A percentile compares a stretch with the other conserved stretches of the same genome.
phyloP scores from a whole-genome alignment of 2,113 vertebrate genomes.

The Drymodes brunneopygia region DNA sequence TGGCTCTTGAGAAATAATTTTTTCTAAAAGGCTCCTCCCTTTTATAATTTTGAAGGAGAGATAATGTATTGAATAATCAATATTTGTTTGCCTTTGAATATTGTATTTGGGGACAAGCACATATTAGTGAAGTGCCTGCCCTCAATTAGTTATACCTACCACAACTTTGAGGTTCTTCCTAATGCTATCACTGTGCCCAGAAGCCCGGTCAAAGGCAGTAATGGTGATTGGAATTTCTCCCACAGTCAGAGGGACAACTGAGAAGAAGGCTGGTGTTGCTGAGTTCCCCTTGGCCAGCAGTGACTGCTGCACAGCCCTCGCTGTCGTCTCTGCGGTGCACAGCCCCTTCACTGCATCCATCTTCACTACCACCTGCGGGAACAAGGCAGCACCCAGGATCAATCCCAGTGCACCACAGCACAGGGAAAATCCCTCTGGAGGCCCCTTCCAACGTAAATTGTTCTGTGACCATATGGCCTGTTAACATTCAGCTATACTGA shows the following conservation, averaged over 20 bases:
- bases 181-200: conserved; percentile 16
- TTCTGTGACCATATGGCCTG: background rate
- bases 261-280: conserved; percentile 66
- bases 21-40: background rate
- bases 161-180: conserved; percentile 41
- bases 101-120: background rate
- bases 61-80: background rate
- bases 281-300: conserved; percentile 61
- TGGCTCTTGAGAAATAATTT: background rate
- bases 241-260: conserved; percentile 58
- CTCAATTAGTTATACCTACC: background rate
- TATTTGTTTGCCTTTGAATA: background rate
- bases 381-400: background rate
- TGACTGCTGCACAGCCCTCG: background rate
- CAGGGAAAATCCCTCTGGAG: background rate
- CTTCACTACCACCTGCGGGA: background rate
- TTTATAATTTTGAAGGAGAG: background rate
- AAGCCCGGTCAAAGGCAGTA: background rate
- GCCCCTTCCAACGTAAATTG: background rate
- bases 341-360: background rate
- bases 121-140: background rate
- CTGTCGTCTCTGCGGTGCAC: background rate
- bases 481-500: background rate
- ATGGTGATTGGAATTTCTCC: conserved; percentile 67
- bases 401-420: background rate